Conservation (phyloP, 2,113 vertebrate species). For the Salvelinus sp. region DNA sequence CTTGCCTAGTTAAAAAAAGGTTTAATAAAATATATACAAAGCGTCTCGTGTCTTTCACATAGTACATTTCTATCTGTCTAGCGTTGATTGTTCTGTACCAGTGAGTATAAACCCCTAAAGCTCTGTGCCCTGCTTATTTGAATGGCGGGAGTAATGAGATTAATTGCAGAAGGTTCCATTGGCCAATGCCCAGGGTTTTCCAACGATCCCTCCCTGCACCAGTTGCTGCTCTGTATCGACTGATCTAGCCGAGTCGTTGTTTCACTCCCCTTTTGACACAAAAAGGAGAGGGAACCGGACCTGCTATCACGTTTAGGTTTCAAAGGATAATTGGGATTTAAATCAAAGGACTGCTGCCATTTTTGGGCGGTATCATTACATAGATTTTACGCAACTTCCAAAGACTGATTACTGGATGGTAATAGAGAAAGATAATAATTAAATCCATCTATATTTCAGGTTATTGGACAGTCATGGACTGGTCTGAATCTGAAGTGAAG, state of each 20-base stretch:
- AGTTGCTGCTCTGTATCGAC: conserved; percentile 22
- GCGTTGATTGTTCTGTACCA: conserved; percentile 21
- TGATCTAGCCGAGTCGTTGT: neutral
- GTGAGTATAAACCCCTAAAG: neutral
- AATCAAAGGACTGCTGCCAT: conserved; percentile 13
- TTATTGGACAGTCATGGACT: conserved; percentile 3
- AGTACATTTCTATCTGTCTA: conserved; percentile 18
- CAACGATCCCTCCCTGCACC: conserved; percentile 25
- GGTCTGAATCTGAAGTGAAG: neutral
- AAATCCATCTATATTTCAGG: neutral
- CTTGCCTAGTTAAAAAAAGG: too few species aligned
- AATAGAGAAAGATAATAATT: conserved; percentile 5
- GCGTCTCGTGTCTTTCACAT: too few species aligned
- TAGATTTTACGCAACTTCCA: too few species aligned
- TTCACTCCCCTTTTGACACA: conserved; percentile 5
- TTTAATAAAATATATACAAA: too few species aligned
- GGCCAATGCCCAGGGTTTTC: conserved; percentile 27
- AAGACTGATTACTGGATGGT: conserved; percentile 4
- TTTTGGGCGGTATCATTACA: too few species aligned
- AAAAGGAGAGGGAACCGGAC: conserved; percentile 10
- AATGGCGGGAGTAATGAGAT: conserved; percentile 43
- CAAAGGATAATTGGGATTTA: conserved; percentile 31
- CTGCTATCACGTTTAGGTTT: conserved; percentile 11
- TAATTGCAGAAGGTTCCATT: conserved; percentile 44
- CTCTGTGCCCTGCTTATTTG: conserved; percentile 21